These are phyloP conservation scores for Eretmochelys imbricata DNA, from an alignment of 2,113 vertebrate genomes.

Conservation along the genomic window DNA sequence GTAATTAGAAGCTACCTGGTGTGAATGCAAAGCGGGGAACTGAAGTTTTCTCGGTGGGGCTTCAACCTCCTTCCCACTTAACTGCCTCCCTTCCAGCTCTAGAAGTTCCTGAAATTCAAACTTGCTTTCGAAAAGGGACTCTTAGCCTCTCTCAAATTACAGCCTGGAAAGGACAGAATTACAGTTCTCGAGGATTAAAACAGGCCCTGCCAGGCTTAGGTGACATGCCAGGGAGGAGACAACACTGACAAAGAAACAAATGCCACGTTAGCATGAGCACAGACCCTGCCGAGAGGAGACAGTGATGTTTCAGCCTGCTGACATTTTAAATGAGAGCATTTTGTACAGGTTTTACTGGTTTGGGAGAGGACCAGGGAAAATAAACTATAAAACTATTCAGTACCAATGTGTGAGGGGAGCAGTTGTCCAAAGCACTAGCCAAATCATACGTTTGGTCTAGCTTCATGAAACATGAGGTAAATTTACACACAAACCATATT, in stretches of 20 bases:
- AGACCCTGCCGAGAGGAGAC: too few relatives aligned
- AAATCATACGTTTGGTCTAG: not conserved
- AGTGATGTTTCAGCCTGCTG: not conserved
- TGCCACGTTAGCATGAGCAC: not conserved
- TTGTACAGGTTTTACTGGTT: slow-evolving; percentile 50
- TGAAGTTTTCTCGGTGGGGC: not conserved
- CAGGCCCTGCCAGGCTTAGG: not conserved
- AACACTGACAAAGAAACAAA: not conserved
- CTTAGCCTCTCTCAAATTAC: not conserved
- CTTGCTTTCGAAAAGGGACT: not conserved
- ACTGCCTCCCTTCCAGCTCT: not conserved
- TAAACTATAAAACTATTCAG: not conserved
- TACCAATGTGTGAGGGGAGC: slow-evolving; percentile 53
- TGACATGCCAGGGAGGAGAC: not conserved
- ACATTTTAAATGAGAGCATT: not conserved
- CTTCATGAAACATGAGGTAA: not conserved
- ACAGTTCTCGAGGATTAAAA: not conserved
- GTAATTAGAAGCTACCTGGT: slow-evolving; percentile 49
- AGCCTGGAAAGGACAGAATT: not conserved
- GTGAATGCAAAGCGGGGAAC: not conserved
- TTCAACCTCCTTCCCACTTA: not conserved
- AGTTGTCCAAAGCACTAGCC: not conserved
- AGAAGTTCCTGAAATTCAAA: not conserved
- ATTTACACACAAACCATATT: not conserved
- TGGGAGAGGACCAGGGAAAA: not conserved